Evolutionary conservation across 2,113 vertebrate genomes (phyloP), one percentile per base, ranked within the genome.

Genomic region (Haplochromis burtoni): DNA sequence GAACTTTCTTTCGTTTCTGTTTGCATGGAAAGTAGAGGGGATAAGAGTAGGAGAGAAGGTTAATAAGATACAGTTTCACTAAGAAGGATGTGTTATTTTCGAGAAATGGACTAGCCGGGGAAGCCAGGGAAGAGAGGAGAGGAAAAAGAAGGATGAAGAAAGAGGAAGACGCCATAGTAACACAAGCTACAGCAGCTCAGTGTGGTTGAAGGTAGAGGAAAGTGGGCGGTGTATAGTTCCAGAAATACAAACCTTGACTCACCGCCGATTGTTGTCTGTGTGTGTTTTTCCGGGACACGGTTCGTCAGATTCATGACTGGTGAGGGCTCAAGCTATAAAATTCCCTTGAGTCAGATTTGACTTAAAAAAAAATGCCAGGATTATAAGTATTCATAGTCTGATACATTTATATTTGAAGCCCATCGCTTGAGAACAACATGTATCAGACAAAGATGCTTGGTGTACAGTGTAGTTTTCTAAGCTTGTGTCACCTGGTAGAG

Each of bases 181-280:
- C 85, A 85, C n/a, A 84, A 87, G 82, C 85, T 54, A 8, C 88
- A 86, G 78, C 89, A 85, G 86, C 61, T 86, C 61, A 61, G 54
- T 38, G 88, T 16, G 85, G 81, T 42, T 81, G 55, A 53, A 87
- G 87, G 83, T 83, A 55, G 82, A 73, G n/a, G 79, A 66, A 90
- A 76, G 88, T 91, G 86, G 90, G 91, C 21, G 83, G 81, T 16
- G 45, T 55, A 5, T 73, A 61, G n/a, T 54, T 91, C 80, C 87
- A 89, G 81, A 91, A 92, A 92, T 83, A 88, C 85, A 55, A 85
- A 71, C 71, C 66, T 80, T 92, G 86, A 93, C 85, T 92, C 91
- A 88, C 85, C 54, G 21, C 66, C 2, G 53, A 84, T 87, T 88
- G 84, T 87, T 87, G 89, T 89, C 57, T 89, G 63, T 83, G 8